A percentile compares a stretch with the other conserved stretches of the same genome.
Evolutionary conservation across 2,888 invertebrate genomes (phyloP).

Genomic region (Gymnoscelis rufifasciata): DNA sequence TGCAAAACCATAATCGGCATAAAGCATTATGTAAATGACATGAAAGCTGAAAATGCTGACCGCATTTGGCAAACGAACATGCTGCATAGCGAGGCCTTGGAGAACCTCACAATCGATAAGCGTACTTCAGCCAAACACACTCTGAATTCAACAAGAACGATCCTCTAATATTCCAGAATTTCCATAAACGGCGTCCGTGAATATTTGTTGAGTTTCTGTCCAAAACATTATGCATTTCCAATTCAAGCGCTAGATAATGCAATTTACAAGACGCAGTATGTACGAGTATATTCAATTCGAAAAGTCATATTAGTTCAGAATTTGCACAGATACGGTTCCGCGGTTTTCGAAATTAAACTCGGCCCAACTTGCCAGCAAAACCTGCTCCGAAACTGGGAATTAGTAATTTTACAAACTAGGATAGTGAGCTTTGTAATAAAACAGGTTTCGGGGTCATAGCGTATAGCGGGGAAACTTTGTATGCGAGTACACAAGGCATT

Average conservation of each 20-base stretch:
- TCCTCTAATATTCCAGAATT: background rate
- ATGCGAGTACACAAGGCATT: slow-evolving; percentile 6
- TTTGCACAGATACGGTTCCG: slow-evolving; percentile 12
- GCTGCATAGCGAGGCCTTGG: slow-evolving; percentile 26
- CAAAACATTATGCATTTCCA: slow-evolving; percentile 1
- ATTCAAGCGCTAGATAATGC: slow-evolving; percentile 7
- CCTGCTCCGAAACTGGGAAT: slow-evolving; percentile 23
- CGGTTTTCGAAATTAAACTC: slow-evolving; percentile 34
- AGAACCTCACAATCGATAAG: slow-evolving; percentile 20
- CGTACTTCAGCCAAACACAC: slow-evolving; percentile 4
- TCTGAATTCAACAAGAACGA: background rate
- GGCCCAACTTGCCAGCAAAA: slow-evolving; percentile 22
- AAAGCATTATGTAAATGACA: slow-evolving; percentile 7
- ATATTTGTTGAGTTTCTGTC: too few relatives aligned
- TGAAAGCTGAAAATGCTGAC: slow-evolving; percentile 20
- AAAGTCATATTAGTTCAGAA: slow-evolving; percentile 15
- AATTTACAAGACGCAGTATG: slow-evolving; percentile 9
- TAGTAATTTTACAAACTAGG: slow-evolving; percentile 23
- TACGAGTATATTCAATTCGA: background rate
- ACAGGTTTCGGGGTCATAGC: slow-evolving; percentile 18
- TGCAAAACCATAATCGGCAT: background rate
- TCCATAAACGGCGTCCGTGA: too few relatives aligned
- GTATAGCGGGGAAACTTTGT: slow-evolving; percentile 14
- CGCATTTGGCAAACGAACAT: slow-evolving; percentile 28
- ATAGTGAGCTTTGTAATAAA: slow-evolving; percentile 21